A percentile compares a stretch with the other conserved stretches of the same genome.
These are phyloP conservation scores for Endotricha flammealis DNA, from an alignment of 2,888 invertebrate species.

Conservation along the genomic window DNA sequence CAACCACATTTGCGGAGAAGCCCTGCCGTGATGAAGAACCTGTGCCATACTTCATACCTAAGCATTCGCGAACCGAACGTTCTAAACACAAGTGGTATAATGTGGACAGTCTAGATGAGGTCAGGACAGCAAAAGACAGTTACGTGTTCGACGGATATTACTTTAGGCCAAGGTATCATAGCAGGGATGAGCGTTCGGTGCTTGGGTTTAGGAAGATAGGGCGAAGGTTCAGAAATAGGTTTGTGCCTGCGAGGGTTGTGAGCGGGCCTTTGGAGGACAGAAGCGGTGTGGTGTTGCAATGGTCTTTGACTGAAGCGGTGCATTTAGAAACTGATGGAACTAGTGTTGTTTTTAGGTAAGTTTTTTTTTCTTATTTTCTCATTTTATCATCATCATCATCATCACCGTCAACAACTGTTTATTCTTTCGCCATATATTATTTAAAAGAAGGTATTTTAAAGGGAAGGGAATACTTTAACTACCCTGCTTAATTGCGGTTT, in stretches of 20 bases:
- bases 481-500: too few relatives aligned
- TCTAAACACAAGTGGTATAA: conserved; percentile 43
- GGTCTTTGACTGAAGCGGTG: conserved; percentile 56
- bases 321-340: conserved; percentile 52
- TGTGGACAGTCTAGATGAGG: conserved; percentile 14
- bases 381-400: too few relatives aligned
- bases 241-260: conserved; percentile 51
- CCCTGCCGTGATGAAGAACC: conserved; percentile 52
- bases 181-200: conserved; percentile 44
- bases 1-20: conserved; percentile 49
- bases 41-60: conserved; percentile 58
- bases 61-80: conserved; percentile 42
- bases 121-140: conserved; percentile 29
- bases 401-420: too few relatives aligned
- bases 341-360: conserved; percentile 74
- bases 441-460: too few relatives aligned
- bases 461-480: too few relatives aligned
- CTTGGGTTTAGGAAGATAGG: conserved; percentile 36
- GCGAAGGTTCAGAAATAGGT: conserved; percentile 43
- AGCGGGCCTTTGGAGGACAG: conserved; percentile 52
- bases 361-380: conserved; percentile 13
- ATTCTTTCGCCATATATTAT: too few relatives aligned
- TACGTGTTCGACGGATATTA: conserved; percentile 41
- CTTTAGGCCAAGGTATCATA: conserved; percentile 53
- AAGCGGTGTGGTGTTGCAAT: conserved; percentile 47